phyloP scores from a whole-genome alignment of 2,797 vertebrate species.

The Columba guinea region DNA sequence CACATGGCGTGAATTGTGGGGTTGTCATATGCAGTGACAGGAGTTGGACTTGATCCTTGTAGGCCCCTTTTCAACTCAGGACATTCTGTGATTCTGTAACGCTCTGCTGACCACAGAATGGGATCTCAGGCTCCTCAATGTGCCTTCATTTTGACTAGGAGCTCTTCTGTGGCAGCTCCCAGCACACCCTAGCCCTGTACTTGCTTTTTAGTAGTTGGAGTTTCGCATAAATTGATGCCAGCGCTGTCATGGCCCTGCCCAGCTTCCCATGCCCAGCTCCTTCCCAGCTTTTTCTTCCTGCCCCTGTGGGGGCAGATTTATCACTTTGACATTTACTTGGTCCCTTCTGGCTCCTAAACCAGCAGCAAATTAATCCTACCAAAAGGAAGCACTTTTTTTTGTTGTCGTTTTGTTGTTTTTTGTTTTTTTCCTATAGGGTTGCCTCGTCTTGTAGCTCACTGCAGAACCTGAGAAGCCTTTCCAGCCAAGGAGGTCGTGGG shows the following conservation, averaged over 20 bases:
- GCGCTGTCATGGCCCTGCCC: accelerated
- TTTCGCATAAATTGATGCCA: accelerated
- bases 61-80: too few species aligned
- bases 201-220: accelerated
- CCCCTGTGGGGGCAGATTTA: accelerated
- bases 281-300: accelerated
- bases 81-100: too few species aligned
- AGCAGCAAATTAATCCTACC: too few species aligned
- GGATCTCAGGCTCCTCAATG: accelerated
- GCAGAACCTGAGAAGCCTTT: neutral
- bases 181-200: accelerated
- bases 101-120: accelerated
- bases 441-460: accelerated
- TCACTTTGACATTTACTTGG: too few species aligned
- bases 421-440: too few species aligned
- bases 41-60: too few species aligned
- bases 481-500: accelerated
- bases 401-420: too few species aligned
- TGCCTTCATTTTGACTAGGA: accelerated
- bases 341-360: neutral
- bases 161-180: too few species aligned
- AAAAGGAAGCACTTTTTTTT: too few species aligned
- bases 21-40: too few species aligned
- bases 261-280: accelerated
- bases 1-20: too few species aligned